Percentiles rank a stretch among this genome's conserved stretches.
phyloP scores from a whole-genome alignment of 2,888 invertebrate species.

The Nebria salina region DNA sequence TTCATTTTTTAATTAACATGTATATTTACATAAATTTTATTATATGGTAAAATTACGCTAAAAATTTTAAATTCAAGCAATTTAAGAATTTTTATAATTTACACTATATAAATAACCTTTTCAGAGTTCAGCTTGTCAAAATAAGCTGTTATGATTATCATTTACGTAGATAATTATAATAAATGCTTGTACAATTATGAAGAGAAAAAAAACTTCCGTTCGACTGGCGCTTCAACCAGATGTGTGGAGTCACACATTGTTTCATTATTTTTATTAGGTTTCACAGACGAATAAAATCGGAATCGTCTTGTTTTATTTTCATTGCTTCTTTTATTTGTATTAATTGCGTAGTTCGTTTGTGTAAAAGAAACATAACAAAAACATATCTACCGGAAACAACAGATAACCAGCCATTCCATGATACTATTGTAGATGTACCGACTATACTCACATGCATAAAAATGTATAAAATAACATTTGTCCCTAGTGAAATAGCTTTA shows the following conservation, averaged over 20 bases:
- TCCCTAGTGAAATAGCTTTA: background rate
- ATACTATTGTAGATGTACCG: background rate
- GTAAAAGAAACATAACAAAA: background rate
- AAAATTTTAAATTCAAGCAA: no score
- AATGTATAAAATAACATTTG: background rate
- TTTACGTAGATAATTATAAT: no score
- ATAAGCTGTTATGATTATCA: no score
- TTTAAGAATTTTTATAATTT: no score
- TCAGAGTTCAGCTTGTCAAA: no score
- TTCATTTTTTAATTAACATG: no score
- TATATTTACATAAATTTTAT: no score
- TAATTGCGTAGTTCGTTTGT: background rate
- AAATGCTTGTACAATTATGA: background rate
- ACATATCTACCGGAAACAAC: background rate
- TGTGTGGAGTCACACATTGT: background rate
- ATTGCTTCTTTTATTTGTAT: background rate
- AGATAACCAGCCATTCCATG: background rate
- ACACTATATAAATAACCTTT: no score
- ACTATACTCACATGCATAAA: background rate
- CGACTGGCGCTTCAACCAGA: background rate
- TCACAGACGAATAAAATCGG: background rate
- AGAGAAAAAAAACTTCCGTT: background rate
- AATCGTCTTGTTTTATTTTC: background rate
- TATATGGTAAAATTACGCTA: no score
- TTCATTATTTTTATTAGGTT: background rate